Conservation (phyloP, 2,797 vertebrate species). For the Danio choprae region DNA sequence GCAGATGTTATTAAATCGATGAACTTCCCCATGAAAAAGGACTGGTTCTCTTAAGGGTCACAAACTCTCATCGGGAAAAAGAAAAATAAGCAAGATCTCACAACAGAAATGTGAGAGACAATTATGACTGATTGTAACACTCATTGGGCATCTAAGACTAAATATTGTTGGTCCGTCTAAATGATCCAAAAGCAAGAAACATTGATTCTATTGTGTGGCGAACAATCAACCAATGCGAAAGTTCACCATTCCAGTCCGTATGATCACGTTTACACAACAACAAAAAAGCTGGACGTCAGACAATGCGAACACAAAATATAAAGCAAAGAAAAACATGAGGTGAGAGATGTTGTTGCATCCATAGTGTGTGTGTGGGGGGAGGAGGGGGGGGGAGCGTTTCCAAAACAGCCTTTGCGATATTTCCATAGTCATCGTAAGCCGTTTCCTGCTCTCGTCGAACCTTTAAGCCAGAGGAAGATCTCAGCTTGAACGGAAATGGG, state of each 20-base stretch:
- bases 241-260: background rate
- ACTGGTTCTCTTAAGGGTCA: constrained; percentile 1
- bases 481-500: constrained; percentile 82
- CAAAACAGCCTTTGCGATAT: constrained; percentile 65
- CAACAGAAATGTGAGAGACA: background rate
- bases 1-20: background rate
- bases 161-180: constrained; percentile 72
- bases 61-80: background rate
- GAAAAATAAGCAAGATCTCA: constrained; percentile 10
- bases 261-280: constrained; percentile 13
- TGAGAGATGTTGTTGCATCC: background rate
- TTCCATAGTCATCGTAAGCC: constrained; percentile 60
- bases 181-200: constrained; percentile 9
- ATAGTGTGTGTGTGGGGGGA: no score
- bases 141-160: constrained; percentile 53
- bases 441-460: constrained; percentile 66
- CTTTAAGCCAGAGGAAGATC: constrained; percentile 74
- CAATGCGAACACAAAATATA: constrained; percentile 3
- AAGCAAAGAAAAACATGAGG: background rate
- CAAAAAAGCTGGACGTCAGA: constrained; percentile 6
- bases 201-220: background rate
- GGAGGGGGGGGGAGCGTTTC: constrained; percentile 15
- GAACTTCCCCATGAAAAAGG: background rate
- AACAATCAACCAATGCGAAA: constrained; percentile 17
- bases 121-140: background rate